phyloP scores from a whole-genome alignment of 2,797 vertebrate genomes.

The Jordanella pulchra region DNA sequence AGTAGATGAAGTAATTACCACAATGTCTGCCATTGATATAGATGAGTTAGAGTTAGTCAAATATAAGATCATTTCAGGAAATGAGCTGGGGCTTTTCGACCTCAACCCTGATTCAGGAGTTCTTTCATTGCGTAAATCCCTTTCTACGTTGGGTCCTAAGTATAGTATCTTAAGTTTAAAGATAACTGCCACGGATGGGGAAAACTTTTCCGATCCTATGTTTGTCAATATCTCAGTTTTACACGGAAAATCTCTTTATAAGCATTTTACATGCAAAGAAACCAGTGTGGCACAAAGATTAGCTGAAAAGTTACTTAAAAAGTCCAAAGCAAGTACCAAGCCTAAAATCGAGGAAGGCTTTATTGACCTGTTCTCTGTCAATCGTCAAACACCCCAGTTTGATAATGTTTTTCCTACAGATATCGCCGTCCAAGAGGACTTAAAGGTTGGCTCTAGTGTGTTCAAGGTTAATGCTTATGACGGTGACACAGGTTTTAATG shows the following conservation, averaged over 20 bases:
- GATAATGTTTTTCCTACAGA: slow-evolving; percentile 92
- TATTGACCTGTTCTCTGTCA: slow-evolving; percentile 93
- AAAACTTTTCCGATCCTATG: slow-evolving; percentile 94
- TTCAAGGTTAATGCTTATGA: slow-evolving; percentile 90
- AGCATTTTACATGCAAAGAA: slow-evolving; percentile 91
- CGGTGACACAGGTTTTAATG: slow-evolving; percentile 94
- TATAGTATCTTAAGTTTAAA: slow-evolving; percentile 87
- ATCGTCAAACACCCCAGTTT: slow-evolving; percentile 93
- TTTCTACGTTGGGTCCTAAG: slow-evolving; percentile 84
- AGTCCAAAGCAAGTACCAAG: slow-evolving; percentile 89
- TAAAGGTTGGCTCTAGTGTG: slow-evolving; percentile 85
- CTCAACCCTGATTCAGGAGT: slow-evolving; percentile 96
- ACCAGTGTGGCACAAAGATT: slow-evolving; percentile 93
- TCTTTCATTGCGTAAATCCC: slow-evolving; percentile 85
- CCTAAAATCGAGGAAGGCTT: slow-evolving; percentile 91
- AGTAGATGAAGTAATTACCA: slow-evolving; percentile 89
- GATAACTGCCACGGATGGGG: slow-evolving; percentile 96
- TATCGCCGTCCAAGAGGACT: slow-evolving; percentile 88
- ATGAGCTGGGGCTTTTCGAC: slow-evolving; percentile 90
- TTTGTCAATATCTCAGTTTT: slow-evolving; percentile 93
- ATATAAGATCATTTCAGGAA: slow-evolving; percentile 96
- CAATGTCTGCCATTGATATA: slow-evolving; percentile 95
- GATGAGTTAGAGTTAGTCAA: slow-evolving; percentile 95
- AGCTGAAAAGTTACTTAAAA: slow-evolving; percentile 94
- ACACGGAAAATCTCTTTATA: slow-evolving; percentile 86